Evolutionary conservation across 1,140 invertebrate species (phyloP).

Genomic region (Drosophila mauritiana): DNA sequence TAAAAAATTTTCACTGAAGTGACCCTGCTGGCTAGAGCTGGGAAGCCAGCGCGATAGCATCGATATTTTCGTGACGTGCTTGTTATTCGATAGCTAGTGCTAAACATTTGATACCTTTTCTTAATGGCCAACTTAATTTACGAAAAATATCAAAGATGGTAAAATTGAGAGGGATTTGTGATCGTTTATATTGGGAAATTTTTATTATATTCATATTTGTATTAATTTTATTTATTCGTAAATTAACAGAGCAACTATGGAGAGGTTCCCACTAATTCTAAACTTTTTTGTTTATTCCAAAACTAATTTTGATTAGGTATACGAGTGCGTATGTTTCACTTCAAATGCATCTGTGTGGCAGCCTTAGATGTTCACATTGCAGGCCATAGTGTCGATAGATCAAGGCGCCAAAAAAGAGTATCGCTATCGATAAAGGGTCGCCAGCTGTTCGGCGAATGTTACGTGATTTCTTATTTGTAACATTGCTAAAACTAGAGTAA

Average conservation of each 20-base stretch:
- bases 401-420: not conserved
- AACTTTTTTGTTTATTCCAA: too few relatives aligned
- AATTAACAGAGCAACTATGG: too few relatives aligned
- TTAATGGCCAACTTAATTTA: too few relatives aligned
- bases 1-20: conserved; percentile 62
- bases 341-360: not conserved
- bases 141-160: too few relatives aligned
- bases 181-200: too few relatives aligned
- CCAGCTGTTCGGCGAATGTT: conserved; percentile 55
- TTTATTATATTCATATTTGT: too few relatives aligned
- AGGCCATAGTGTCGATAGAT: not conserved
- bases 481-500: conserved; percentile 26
- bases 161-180: too few relatives aligned
- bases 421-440: not conserved
- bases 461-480: conserved; percentile 52
- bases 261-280: too few relatives aligned
- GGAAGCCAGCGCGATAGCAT: not conserved
- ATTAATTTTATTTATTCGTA: too few relatives aligned
- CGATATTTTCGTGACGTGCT: not conserved
- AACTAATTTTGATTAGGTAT: too few relatives aligned
- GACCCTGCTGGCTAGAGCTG: conserved; percentile 20
- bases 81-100: not conserved
- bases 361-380: not conserved
- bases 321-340: too few relatives aligned
- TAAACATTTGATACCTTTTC: not conserved